A percentile compares a stretch with the other conserved stretches of the same genome.
These are phyloP conservation scores for Atlantisia rogersi DNA, from an alignment of 2,113 vertebrate species.

Conservation along the genomic window DNA sequence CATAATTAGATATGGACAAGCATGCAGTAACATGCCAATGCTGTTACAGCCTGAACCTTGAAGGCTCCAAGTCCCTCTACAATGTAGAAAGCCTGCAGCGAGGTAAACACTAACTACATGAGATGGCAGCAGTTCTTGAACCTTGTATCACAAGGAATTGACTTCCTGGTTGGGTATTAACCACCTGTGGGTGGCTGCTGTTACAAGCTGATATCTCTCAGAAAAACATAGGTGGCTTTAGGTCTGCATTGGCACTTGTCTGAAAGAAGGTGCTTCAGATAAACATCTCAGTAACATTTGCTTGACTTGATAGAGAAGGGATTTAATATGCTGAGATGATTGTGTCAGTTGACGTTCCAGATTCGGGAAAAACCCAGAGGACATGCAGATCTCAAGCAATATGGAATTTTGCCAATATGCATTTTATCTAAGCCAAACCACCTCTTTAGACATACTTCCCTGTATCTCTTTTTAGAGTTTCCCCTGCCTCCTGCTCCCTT, in stretches of 20 bases:
- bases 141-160: neutral
- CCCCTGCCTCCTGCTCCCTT: neutral
- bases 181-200: neutral
- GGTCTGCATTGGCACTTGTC: neutral
- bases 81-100: neutral
- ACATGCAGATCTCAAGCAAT: accelerated
- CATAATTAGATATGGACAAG: neutral
- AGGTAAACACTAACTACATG: neutral
- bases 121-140: neutral
- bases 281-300: neutral
- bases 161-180: neutral
- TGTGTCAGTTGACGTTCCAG: accelerated
- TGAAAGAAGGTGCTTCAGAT: neutral
- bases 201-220: neutral
- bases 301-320: neutral
- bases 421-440: neutral
- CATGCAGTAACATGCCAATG: accelerated
- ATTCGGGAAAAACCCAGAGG: neutral
- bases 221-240: neutral
- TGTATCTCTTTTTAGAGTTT: neutral
- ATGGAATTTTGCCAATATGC: neutral
- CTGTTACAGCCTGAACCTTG: neutral
- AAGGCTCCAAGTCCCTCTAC: neutral
- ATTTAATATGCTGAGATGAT: neutral
- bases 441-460: neutral